A percentile compares a stretch with the other conserved stretches of the same genome.
These are phyloP conservation scores for Caretta caretta DNA, from an alignment of 2,113 vertebrate species.

Conservation along the genomic window DNA sequence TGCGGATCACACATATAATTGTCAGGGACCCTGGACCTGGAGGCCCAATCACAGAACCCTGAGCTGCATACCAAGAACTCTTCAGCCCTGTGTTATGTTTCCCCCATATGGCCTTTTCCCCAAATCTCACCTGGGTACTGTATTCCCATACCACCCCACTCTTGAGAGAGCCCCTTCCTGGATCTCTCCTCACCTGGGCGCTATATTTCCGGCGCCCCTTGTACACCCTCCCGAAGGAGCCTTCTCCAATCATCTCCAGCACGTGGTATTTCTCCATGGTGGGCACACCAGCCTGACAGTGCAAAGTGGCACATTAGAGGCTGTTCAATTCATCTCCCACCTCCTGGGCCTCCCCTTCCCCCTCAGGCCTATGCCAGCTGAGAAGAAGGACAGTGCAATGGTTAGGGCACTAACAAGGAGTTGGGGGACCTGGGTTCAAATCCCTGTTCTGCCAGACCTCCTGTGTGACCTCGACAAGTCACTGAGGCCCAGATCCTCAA, in stretches of 20 bases:
- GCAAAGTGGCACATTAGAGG: background rate
- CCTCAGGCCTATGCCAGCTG: background rate
- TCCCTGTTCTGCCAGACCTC: background rate
- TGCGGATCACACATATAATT: background rate
- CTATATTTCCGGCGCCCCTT: conserved; percentile 90
- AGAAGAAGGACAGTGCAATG: background rate
- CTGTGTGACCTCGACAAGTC: background rate
- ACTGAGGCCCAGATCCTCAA: background rate
- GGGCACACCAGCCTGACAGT: background rate
- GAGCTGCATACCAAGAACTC: background rate
- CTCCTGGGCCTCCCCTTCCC: background rate
- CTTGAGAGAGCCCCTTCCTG: background rate
- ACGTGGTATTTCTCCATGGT: conserved; percentile 91
- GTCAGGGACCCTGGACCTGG: background rate
- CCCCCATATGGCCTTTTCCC: background rate
- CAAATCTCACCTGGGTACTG: background rate
- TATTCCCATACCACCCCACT: fast-evolving
- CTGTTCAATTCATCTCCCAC: background rate
- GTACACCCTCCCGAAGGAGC: conserved; percentile 94
- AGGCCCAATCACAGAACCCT: background rate
- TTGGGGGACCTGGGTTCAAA: background rate
- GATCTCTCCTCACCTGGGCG: conserved; percentile 84
- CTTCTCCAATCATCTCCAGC: conserved; percentile 92
- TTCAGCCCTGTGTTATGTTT: background rate
- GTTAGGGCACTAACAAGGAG: conserved; percentile 4